phyloP scores from a whole-genome alignment of 2,888 invertebrate genomes.

The Mystacides longicornis region DNA sequence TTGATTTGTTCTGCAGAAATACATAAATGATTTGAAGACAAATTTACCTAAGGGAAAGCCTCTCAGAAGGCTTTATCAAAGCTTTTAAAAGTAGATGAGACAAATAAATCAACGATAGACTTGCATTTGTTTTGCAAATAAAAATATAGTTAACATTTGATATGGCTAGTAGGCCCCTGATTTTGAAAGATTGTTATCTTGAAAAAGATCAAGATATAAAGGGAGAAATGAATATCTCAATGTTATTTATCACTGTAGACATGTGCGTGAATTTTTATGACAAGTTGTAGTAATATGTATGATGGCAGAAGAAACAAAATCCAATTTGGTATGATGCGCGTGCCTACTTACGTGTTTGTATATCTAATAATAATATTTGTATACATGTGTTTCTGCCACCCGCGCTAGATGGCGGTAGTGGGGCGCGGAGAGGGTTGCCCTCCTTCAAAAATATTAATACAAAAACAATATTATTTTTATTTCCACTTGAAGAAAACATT shows the following conservation, averaged over 20 bases:
- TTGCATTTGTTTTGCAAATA: too few species aligned
- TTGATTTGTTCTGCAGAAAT: too few species aligned
- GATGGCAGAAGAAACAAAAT: slow-evolving; percentile 8
- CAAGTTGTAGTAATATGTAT: neutral
- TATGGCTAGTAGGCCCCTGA: too few species aligned
- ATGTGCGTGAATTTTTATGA: slow-evolving; percentile 5
- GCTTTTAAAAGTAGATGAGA: too few species aligned
- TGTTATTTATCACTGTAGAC: neutral
- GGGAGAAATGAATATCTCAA: neutral
- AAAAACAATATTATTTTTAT: neutral
- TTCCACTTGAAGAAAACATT: too few species aligned
- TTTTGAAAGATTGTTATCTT: too few species aligned
- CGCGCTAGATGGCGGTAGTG: neutral
- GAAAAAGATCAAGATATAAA: too few species aligned
- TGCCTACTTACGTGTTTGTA: neutral
- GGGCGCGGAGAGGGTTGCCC: neutral
- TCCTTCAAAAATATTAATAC: neutral
- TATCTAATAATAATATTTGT: neutral
- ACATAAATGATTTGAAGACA: too few species aligned
- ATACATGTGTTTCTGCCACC: neutral
- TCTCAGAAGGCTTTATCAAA: too few species aligned
- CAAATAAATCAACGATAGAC: too few species aligned
- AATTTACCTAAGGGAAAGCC: too few species aligned
- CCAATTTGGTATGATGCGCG: slow-evolving; percentile 3
- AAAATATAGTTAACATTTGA: too few species aligned